Conservation (phyloP, 2,888 invertebrate species). For the Hypsopygia costalis region DNA sequence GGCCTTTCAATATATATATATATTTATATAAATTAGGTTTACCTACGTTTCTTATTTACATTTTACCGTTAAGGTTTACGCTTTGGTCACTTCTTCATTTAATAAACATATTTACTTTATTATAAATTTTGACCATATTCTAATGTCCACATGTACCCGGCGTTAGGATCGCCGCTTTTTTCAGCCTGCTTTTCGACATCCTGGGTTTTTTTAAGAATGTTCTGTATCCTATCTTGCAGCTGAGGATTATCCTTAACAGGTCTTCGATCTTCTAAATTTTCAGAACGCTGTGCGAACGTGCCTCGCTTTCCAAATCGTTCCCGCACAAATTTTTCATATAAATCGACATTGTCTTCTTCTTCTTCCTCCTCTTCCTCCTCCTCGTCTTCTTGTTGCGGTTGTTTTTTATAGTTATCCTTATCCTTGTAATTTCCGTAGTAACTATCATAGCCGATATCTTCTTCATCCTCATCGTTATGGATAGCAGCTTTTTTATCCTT, state of each 20-base stretch:
- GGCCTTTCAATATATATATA: no score
- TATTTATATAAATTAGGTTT: no score
- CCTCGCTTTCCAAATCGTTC: slow-evolving; percentile 67
- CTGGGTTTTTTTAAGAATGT: slow-evolving; percentile 61
- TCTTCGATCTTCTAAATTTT: slow-evolving; percentile 38
- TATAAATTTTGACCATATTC: slow-evolving; percentile 71
- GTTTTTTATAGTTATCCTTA: slow-evolving; percentile 39
- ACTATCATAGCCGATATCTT: slow-evolving; percentile 27
- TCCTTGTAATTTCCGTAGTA: slow-evolving; percentile 27
- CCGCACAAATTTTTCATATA: slow-evolving; percentile 70
- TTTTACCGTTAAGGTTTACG: no score
- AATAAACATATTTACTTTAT: slow-evolving; percentile 1
- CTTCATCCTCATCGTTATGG: slow-evolving; percentile 26
- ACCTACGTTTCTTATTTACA: no score
- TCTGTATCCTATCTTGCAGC: slow-evolving; percentile 50
- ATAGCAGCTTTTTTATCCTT: slow-evolving; percentile 22
- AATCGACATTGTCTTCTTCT: slow-evolving; percentile 49
- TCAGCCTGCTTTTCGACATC: slow-evolving; percentile 57
- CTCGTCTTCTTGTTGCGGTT: slow-evolving; percentile 22
- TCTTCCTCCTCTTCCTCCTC: slow-evolving; percentile 26
- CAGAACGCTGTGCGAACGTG: slow-evolving; percentile 51
- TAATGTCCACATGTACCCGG: slow-evolving; percentile 75
- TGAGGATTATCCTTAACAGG: slow-evolving; percentile 39
- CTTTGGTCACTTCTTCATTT: no score
- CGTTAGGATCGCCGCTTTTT: slow-evolving; percentile 64